Evolutionary conservation across 2,797 vertebrate genomes (phyloP), one percentile per base, ranked within the genome.

Genomic region (Poeciliopsis gracilis): DNA sequence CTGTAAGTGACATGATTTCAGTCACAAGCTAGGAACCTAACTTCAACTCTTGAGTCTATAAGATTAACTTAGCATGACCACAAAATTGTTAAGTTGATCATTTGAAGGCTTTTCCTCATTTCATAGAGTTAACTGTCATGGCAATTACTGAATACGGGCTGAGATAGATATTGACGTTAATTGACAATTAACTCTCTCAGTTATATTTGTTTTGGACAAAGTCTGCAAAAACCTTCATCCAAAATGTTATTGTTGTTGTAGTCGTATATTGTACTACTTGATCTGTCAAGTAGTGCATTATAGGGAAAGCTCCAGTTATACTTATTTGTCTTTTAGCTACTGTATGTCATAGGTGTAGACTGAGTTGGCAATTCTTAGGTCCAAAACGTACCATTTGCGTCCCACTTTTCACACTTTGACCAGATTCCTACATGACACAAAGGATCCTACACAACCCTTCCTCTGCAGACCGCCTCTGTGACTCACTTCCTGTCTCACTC

Each of bases 1-100:
- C 55, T 78, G 72, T 45, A 76, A 75, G 25, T 78, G 69, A 79
- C 75, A 78, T 55, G 57, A 66, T 63, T 77, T 86, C 59, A 59
- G 23, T 5, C 49, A 12, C 1, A 43, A 47, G 3, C 25, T 5
- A 51, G 28, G 41, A 77, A 16, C 25, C 74, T 5, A 72, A 72
- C 71, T 73, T 57, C 15, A 75, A 63, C 33, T 73, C 25, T n/a
- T 16, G 11, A 57, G 57, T 73, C 23, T 23, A 74, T 25, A 74
- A n/a, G 7, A 75, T 30, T 33, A n/a, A 12, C 36, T 45, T 2
- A 23, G 41, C 7, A n/a, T 51, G 33, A 38, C 20, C 23, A 66
- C 61, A 20, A 38, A 38, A 66, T 6, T 43, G 0, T 15, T n/a
- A 43, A 67, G 38, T 38, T 12, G 8, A n/a, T 43, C 2, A 15